Evolutionary conservation across 1,140 invertebrate genomes (phyloP), one percentile per base, ranked within the genome.

Genomic region (Brachionus koreanus): DNA sequence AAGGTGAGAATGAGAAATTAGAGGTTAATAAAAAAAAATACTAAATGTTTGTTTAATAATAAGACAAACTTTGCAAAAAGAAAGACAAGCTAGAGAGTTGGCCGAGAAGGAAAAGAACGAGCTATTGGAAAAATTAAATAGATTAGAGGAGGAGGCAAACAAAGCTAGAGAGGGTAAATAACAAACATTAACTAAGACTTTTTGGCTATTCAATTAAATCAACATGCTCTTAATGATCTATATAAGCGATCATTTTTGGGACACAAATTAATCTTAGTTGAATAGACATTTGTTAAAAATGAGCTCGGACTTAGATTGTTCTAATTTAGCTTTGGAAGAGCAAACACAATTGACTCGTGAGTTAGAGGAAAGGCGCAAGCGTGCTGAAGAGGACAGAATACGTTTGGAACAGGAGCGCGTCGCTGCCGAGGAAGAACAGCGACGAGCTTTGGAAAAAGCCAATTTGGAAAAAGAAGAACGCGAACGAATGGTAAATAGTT

Each of bases 71-170:
- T 83, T 87, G 77, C 85, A 86, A 16, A 84, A 85, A 57, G 86
- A 87, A 83, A 85, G 85, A 81, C 83, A 85, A 61, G 85, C 85
- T 67, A 82, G 87, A 9, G 87, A 88, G 81, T 85, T 87, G 61
- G 85, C 86, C 12, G 87, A 89, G 76, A 83, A 85, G 43, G 84
- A 87, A 79, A 83, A 84, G 39, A 85, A 85, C 63, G 87, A 88
- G 82, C 83, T 88, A 16, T 84, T 87, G 83, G 87, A 87, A 39
- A 72, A 75, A 46, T 74, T 82, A 46, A 57, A 57, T 46, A 82
- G 63, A 42, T 74, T 82, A 39, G 65, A 82, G 23, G 67, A 82
- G 65, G 57, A 82, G 35, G 63, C 57, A 37, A 82, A 65, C 23
- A 69, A 67, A 43, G 79, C 79, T 49, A 82, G 49, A 57, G 63